A percentile compares a stretch with the other conserved stretches of the same genome.
phyloP scores from a whole-genome alignment of 1,140 invertebrate species.

The Pomacea maculata region DNA sequence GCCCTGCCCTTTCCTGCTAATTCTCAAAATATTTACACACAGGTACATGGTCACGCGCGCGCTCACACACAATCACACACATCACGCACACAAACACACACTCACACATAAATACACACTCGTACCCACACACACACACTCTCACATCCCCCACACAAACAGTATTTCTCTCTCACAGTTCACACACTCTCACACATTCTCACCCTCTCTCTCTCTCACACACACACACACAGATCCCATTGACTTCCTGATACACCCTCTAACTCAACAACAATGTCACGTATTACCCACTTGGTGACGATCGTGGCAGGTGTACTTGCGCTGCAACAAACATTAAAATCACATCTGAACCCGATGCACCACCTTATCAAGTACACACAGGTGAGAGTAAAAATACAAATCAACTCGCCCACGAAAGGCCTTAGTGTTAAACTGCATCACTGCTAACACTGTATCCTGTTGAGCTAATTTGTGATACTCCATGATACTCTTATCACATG shows the following conservation, averaged over 20 bases:
- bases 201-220: background rate
- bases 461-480: too few relatives aligned
- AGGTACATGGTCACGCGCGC: background rate
- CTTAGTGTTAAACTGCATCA: too few relatives aligned
- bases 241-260: too few relatives aligned
- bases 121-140: slow-evolving; percentile 1
- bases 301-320: background rate
- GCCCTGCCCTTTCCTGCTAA: too few relatives aligned
- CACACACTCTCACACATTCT: background rate
- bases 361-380: too few relatives aligned
- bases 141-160: background rate
- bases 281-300: background rate
- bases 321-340: too few relatives aligned
- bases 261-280: background rate
- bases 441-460: too few relatives aligned
- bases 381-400: too few relatives aligned
- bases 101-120: slow-evolving; percentile 11
- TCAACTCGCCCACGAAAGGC: too few relatives aligned
- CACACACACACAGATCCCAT: background rate
- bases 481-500: too few relatives aligned
- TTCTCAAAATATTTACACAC: too few relatives aligned
- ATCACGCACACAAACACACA: slow-evolving; percentile 9
- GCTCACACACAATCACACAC: background rate
- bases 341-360: too few relatives aligned
- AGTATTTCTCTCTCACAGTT: background rate